phyloP scores from a whole-genome alignment of 2,888 invertebrate species.

The Acleris emargana region DNA sequence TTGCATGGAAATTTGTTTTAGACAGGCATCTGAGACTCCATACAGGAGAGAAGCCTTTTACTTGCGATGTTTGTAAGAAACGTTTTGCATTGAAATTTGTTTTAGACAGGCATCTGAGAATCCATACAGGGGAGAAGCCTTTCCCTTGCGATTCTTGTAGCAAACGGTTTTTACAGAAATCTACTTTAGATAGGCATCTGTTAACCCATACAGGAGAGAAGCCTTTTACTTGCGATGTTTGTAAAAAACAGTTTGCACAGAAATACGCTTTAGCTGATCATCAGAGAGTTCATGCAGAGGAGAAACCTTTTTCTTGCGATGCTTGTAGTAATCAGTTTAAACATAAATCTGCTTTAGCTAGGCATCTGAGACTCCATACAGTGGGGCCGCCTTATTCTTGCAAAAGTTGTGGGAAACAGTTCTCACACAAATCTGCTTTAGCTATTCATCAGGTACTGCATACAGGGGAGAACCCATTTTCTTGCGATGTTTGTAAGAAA shows the following conservation, averaged over 20 bases:
- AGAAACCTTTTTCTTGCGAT: background rate
- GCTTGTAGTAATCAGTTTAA: background rate
- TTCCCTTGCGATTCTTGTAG: background rate
- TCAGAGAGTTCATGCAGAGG: background rate
- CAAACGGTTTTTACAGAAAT: no score
- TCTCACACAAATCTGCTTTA: background rate
- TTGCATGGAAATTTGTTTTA: background rate
- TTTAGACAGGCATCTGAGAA: no score
- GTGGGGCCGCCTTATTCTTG: background rate
- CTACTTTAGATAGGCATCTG: background rate
- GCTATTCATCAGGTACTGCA: background rate
- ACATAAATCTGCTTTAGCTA: background rate
- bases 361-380: background rate
- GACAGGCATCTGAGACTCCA: background rate
- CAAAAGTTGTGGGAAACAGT: background rate
- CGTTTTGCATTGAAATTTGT: accelerated
- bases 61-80: background rate
- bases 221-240: background rate
- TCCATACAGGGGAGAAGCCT: background rate
- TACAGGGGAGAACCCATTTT: background rate
- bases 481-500: background rate
- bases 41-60: background rate
- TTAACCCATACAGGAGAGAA: background rate
- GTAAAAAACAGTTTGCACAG: background rate
- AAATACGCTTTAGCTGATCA: background rate